Evolutionary conservation across 2,888 invertebrate genomes (phyloP), one percentile per base, ranked within the genome.

Genomic region (Ochropacha duplaris): DNA sequence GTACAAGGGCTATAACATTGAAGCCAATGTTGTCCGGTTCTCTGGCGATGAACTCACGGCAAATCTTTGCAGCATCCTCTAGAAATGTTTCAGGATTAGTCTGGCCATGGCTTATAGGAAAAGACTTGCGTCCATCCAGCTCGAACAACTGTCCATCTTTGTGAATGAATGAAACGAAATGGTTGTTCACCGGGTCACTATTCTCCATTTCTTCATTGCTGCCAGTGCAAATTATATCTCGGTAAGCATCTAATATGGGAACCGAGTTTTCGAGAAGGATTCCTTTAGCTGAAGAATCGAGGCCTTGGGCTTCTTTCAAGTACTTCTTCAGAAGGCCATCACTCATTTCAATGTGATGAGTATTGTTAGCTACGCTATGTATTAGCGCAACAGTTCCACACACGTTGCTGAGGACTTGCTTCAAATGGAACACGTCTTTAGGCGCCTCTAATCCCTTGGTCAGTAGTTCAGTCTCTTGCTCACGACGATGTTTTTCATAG

Each of bases 311-410:
- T 28, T 95, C 94, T 2, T 96, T 94, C 50, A 98, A 79, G 73
- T 97, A 97, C 54, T 94, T 94, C 84, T 97, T 97, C 58, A 98
- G 86, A 5, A 95, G 93, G 0, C 97, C 97, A 36, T 94, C 90
- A 4, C 69, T 64, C 5, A 97, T 79, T 28, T 94, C 85, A 55
- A 97, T 95, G 14, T 95, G 94, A 63, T 96, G 95, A n/a, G 91
- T 87, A 82, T 97, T 98, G 84, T 99, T 99, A 11, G 97, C 98
- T 61, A 99, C 93, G 69, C 98, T 95, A 83, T 99, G 99, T 57
- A 99, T 96, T 54, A 99, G 90, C 6, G 99, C 99, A 64, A 99
- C 96, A 1, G 99, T 98, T 28, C 99, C 99, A 86, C 99, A 99
- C 4, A 99, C 98, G 87, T 99, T 99, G 62, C 96, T 96, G 24